Percentiles rank a stretch among this genome's conserved stretches.
Evolutionary conservation across 2,888 invertebrate species (phyloP).

Genomic region (Tetragonisca angustula): DNA sequence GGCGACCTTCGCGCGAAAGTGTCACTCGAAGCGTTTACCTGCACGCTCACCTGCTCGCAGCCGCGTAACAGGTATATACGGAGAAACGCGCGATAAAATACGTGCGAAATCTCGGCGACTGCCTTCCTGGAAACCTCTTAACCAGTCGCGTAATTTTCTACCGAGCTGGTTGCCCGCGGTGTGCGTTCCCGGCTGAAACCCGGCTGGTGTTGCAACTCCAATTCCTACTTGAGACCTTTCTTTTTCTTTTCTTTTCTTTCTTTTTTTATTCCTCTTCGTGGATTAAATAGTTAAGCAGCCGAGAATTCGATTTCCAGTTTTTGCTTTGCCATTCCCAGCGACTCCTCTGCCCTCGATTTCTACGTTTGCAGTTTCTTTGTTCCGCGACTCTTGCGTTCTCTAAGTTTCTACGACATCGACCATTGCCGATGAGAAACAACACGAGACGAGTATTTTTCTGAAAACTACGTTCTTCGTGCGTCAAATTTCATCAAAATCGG

Average conservation of each 20-base stretch:
- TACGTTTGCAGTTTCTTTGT: background rate
- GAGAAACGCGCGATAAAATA: conserved; percentile 48
- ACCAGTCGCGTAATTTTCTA: conserved; percentile 21
- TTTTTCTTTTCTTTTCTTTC: too few relatives aligned
- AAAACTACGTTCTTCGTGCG: too few relatives aligned
- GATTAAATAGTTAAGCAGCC: background rate
- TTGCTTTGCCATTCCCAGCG: too few relatives aligned
- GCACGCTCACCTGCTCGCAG: conserved; percentile 43
- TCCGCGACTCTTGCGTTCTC: too few relatives aligned
- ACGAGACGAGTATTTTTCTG: too few relatives aligned
- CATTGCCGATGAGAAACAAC: too few relatives aligned
- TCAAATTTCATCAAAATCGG: too few relatives aligned
- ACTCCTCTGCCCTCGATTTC: background rate
- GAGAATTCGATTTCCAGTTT: background rate
- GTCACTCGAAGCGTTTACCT: conserved; percentile 57
- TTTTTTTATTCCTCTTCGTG: background rate
- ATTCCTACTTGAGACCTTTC: background rate
- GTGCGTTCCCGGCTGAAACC: background rate
- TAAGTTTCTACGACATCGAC: background rate
- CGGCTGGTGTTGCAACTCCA: background rate
- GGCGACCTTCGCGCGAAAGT: conserved; percentile 64
- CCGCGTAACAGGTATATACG: conserved; percentile 37
- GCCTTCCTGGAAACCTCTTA: conserved; percentile 46
- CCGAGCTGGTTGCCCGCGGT: background rate
- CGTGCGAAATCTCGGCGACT: conserved; percentile 48